Base-by-base conservation (phyloP, 2,797 vertebrate species). In the Sebastes dallii region DNA sequence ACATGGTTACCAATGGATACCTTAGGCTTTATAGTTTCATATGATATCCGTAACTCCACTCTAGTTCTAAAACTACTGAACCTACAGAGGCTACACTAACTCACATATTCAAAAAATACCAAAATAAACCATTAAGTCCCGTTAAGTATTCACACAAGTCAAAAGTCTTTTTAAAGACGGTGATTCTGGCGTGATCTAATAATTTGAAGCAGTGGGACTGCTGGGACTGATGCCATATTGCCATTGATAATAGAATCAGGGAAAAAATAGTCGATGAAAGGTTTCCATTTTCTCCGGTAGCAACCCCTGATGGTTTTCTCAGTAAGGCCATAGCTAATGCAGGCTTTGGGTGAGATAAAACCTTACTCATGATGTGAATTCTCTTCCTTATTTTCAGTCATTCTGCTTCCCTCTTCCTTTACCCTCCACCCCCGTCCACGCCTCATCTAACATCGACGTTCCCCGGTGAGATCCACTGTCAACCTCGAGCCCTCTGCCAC, bases 81-180 rank as follows among this genome's bases (percentile, higher is more conserved):
- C 39, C 39, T 16, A 42, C 39, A 39, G 39, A 42, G 14, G 14
- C 39, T 42, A 42, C 39, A 39, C 54, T 25, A 64, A 64, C 36
- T 46, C 14, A 9, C 27, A 52, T 16, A 62, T 72, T 34, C 50
- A 75, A 3, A 62, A 62, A 68, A 22, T 75, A 72, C 1, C 11
- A 1, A 55, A 65, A 66, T 20, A 77, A 73, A 4, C 10, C 24
- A 36, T 46, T 27, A n/a, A 60, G 42, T 83, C 75, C 73, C 73
- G 81, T 39, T 30, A 64, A 58, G 72, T 71, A 74, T 81, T 76
- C 24, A 78, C 68, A 74, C 11, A 11, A 82, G 52, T 52, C 42
- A 22, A 67, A 74, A 76, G 29, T 72, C 56, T 80, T 66, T 73
- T 66, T 58, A 82, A 66, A 29, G 60, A 64, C 6, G 55, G 18